phyloP scores from a whole-genome alignment of 1,140 invertebrate species.

The Drosophila santomea region DNA sequence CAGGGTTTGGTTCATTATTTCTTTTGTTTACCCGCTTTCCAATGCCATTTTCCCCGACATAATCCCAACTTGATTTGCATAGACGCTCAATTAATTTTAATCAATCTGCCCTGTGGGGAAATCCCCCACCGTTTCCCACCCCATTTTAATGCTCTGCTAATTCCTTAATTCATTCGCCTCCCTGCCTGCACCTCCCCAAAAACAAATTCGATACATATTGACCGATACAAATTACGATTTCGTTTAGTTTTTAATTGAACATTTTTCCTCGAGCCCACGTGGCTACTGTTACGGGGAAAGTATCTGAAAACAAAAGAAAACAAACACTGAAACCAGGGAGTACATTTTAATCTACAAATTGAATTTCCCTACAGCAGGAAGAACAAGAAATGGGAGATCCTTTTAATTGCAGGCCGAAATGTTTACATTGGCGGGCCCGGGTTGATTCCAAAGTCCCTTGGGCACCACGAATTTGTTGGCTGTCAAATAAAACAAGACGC shows the following conservation, averaged over 20 bases:
- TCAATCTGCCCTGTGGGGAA: constrained; percentile 31
- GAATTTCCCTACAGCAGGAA: constrained; percentile 53
- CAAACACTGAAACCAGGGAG: constrained; percentile 8
- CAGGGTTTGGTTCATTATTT: constrained; percentile 19
- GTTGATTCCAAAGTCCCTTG: constrained; percentile 43
- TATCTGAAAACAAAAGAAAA: constrained; percentile 9
- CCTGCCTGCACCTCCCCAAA: neutral
- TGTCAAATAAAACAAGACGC: constrained; percentile 83
- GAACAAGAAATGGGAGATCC: constrained; percentile 23
- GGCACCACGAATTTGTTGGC: constrained; percentile 72
- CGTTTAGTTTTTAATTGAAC: constrained; percentile 46
- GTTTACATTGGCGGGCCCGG: constrained; percentile 55
- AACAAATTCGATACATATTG: constrained; percentile 2
- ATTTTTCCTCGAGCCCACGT: constrained; percentile 19
- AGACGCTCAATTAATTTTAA: constrained; percentile 42
- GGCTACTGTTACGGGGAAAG: constrained; percentile 27
- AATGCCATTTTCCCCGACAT: constrained; percentile 19
- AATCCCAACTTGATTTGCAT: constrained; percentile 41
- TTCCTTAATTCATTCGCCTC: constrained; percentile 25
- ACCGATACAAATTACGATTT: constrained; percentile 22
- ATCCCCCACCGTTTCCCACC: neutral
- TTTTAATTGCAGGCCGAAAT: constrained; percentile 73
- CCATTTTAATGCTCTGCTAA: constrained; percentile 16
- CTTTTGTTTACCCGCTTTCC: constrained; percentile 12
- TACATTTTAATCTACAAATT: constrained; percentile 72